A percentile compares a stretch with the other conserved stretches of the same genome.
Conservation (phyloP, 2,888 invertebrate genomes). For the Spodoptera exigua region DNA sequence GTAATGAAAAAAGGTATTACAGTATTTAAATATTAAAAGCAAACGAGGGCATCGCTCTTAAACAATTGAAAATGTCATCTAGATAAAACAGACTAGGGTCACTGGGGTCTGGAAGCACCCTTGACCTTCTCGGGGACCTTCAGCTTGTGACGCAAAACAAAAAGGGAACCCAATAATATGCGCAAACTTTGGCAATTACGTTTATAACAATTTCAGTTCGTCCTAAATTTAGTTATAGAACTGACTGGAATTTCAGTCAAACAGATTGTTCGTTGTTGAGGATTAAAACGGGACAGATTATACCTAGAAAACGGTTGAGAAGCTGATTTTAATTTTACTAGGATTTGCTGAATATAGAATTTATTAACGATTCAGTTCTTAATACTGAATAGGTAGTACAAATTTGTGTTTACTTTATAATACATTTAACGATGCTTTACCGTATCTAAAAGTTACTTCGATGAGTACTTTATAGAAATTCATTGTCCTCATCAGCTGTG, state of each 20-base stretch:
- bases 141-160: conserved; percentile 4
- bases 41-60: conserved; percentile 2
- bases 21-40: conserved; percentile 27
- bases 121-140: conserved; percentile 9
- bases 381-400: no score
- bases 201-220: conserved; percentile 2
- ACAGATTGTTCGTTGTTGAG: not conserved
- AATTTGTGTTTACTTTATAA: no score
- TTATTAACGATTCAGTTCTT: no score
- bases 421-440: no score
- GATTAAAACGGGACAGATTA: no score
- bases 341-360: no score
- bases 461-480: no score
- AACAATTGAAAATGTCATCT: conserved; percentile 9
- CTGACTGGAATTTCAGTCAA: no score
- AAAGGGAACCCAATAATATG: conserved; percentile 1
- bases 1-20: conserved; percentile 16
- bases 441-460: no score
- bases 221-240: not conserved
- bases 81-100: conserved; percentile 1
- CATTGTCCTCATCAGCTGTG: no score
- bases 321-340: no score
- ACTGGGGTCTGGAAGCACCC: not conserved
- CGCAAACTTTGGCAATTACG: conserved; percentile 1
- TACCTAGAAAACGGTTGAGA: no score